Evolutionary conservation across 23 tunicate species (phyloP).

Genomic region (Corella eumyota): DNA sequence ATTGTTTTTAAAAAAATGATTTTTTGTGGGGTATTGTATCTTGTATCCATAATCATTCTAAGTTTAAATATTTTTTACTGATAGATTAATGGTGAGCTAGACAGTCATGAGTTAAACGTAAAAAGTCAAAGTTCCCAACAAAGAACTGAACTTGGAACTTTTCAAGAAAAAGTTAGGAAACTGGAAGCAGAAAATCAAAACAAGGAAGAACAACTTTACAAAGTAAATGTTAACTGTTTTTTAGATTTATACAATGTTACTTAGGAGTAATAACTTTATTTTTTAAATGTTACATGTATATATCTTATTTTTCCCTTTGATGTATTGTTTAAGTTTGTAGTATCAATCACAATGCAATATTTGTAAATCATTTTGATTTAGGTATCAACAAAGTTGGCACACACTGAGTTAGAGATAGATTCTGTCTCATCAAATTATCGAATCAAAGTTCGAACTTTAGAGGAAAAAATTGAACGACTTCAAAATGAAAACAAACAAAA

Average conservation of each 20-base stretch:
- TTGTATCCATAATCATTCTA: no score
- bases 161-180: conserved; percentile 21
- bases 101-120: neutral
- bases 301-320: neutral
- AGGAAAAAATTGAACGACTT: conserved; percentile 16
- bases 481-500: conserved; percentile 5
- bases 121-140: conserved; percentile 6
- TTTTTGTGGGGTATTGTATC: no score
- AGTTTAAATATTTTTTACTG: no score
- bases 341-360: neutral
- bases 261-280: no score
- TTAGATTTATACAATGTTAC: no score
- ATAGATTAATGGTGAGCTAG: neutral
- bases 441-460: conserved; percentile 4
- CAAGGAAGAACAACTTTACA: conserved; percentile 14
- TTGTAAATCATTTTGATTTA: no score
- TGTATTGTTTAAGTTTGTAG: neutral
- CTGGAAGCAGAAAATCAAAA: conserved; percentile 6
- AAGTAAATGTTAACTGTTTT: neutral
- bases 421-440: neutral
- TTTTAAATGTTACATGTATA: no score
- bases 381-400: conserved; percentile 7
- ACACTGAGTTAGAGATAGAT: conserved; percentile 2
- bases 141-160: conserved; percentile 10
- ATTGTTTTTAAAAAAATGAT: no score